phyloP scores from a whole-genome alignment of 2,797 vertebrate species.

The Characodon lateralis region DNA sequence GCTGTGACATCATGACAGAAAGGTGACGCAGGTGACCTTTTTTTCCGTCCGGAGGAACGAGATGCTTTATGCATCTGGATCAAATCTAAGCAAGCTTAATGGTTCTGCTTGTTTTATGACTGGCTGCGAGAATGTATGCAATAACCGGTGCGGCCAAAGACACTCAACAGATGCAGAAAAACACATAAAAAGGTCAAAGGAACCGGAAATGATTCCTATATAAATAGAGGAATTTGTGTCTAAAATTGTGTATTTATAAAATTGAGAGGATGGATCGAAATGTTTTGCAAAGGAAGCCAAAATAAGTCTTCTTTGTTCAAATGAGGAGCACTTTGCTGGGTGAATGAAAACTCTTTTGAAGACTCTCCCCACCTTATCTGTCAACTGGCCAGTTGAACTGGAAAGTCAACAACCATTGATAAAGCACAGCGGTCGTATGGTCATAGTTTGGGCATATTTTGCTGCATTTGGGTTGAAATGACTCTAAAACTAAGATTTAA shows the following conservation, averaged over 20 bases:
- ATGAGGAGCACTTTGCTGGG: neutral
- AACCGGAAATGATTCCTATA: neutral
- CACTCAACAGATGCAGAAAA: neutral
- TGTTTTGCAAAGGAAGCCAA: neutral
- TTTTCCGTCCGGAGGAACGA: constrained; percentile 7
- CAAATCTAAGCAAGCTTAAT: constrained; percentile 2
- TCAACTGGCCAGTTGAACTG: too few relatives aligned
- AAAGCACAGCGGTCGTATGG: neutral
- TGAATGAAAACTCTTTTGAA: too few relatives aligned
- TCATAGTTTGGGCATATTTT: neutral
- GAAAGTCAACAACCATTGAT: neutral
- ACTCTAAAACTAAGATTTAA: neutral
- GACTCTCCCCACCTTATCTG: too few relatives aligned
- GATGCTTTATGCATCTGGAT: constrained; percentile 27
- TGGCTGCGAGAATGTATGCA: constrained; percentile 13
- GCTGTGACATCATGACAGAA: constrained; percentile 31
- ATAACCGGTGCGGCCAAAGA: neutral
- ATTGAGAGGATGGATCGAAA: neutral
- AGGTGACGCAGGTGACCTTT: constrained; percentile 1
- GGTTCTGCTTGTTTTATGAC: constrained; percentile 9
- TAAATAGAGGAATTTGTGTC: neutral
- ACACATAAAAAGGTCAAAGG: neutral
- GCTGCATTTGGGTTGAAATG: neutral
- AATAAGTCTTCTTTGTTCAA: neutral
- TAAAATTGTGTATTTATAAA: neutral